phyloP scores from a whole-genome alignment of 2,888 invertebrate species.

The Lepidochrysops patricia region DNA sequence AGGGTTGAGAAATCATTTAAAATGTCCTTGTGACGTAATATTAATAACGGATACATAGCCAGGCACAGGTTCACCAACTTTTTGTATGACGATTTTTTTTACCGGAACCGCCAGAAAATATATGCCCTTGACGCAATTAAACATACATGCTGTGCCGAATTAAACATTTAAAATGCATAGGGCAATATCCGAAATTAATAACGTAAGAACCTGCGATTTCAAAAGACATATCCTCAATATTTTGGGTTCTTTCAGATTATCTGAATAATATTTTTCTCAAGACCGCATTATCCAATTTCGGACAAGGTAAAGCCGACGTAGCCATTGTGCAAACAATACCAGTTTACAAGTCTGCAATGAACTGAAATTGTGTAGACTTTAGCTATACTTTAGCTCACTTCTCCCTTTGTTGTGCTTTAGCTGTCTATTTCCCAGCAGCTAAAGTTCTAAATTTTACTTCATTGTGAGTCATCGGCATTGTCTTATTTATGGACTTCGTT shows the following conservation, averaged over 20 bases:
- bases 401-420: not conserved
- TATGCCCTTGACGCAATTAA: not conserved
- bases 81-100: not conserved
- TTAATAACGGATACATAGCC: too few species aligned
- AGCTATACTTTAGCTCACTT: not conserved
- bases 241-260: not conserved
- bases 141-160: not conserved
- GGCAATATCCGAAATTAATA: not conserved
- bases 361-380: not conserved
- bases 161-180: not conserved
- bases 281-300: slow-evolving; percentile 3
- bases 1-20: not conserved
- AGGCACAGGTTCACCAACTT: not conserved
- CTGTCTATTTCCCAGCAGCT: not conserved
- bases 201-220: not conserved
- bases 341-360: not conserved
- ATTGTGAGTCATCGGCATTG: not conserved
- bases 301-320: slow-evolving; percentile 3
- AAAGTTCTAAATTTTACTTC: not conserved
- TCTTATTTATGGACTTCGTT: not conserved
- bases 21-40: not conserved
- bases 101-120: not conserved
- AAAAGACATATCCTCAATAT: slow-evolving; percentile 1
- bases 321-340: not conserved
- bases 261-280: not conserved